Base-by-base conservation (phyloP, 2,113 vertebrate species). In the Chunga burmeisteri region DNA sequence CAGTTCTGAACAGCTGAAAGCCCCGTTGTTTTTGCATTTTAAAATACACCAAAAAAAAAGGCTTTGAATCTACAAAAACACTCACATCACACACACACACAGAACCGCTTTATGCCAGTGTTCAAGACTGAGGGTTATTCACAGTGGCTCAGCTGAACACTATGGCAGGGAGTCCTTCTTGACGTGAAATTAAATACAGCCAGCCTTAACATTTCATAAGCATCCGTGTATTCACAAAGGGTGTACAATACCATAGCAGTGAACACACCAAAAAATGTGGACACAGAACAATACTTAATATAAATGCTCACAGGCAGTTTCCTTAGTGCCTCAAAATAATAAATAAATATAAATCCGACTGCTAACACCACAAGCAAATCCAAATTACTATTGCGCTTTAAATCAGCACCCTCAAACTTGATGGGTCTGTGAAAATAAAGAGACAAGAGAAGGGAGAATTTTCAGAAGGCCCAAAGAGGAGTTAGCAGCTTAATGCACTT, bases 231-330 rank as follows among this genome's bases (percentile, higher is more conserved):
- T 81, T 92, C 70, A 46, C 65, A 59, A 65, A 63, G 52, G 44
- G n/a, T 56, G 36, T 17, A 12, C 23, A 85, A 79, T 26, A 29
- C 21, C 25, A 6, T 0, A 21, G 81, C 52, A 70, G 29, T 1
- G 0, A 94, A 72, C 46, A 20, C 49, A 42, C 27, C 0, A 0
- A 71, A 84, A 92, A 74, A 68, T 0, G 6, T 1, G 30, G 34
- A 73, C 36, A 80, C 66, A 55, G 62, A 91, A 86, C 46, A 88
- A 86, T 52, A 26, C 13, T 53, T 77, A 30, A 71, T 47, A 56
- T 34, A 87, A 92, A 92, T 10, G 52, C 56, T 85, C 70, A 34
- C 23, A 92, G 63, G 7, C 67, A 25, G 53, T 81, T 90, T 92
- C 71, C 86, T 75, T 40, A 74, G 50, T 20, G 59, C n/a, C n/a